Conservation (phyloP, 2,797 vertebrate genomes). For the Enteromius radiatus region DNA sequence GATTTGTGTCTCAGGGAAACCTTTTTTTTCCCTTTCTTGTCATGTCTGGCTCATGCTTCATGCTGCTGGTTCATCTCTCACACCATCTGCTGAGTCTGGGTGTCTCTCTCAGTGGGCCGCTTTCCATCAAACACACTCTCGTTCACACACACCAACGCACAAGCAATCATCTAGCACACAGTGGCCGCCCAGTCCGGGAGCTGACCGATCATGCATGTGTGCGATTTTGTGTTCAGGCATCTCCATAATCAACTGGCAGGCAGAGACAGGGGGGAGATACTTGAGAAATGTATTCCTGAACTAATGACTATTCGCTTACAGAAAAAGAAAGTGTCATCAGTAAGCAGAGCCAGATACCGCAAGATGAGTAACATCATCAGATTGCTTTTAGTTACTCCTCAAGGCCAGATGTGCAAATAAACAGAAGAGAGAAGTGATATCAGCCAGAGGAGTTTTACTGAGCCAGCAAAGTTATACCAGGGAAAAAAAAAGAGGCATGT, state of each 20-base stretch:
- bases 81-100: slow-evolving; percentile 78
- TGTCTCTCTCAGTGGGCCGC: slow-evolving; percentile 69
- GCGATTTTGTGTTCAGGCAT: slow-evolving; percentile 19
- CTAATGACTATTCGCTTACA: slow-evolving; percentile 12
- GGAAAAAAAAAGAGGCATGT: not conserved
- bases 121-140: slow-evolving; percentile 43
- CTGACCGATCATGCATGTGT: slow-evolving; percentile 18
- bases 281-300: slow-evolving; percentile 1
- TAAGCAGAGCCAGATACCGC: not conserved
- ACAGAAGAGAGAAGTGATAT: slow-evolving; percentile 11
- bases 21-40: slow-evolving; percentile 42
- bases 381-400: not conserved
- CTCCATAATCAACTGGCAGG: slow-evolving; percentile 20
- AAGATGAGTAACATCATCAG: slow-evolving; percentile 23
- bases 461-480: not conserved
- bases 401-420: slow-evolving; percentile 27
- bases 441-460: not conserved
- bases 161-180: slow-evolving; percentile 37
- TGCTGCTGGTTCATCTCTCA: slow-evolving; percentile 78
- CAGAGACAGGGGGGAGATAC: not conserved
- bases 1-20: slow-evolving; percentile 45
- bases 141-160: slow-evolving; percentile 40
- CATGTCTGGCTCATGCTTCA: slow-evolving; percentile 60
- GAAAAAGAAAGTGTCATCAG: not conserved
- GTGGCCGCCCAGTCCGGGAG: slow-evolving; percentile 17